Evolutionary conservation across 2,113 vertebrate genomes (phyloP).

Genomic region (Misgurnus anguillicaudatus): DNA sequence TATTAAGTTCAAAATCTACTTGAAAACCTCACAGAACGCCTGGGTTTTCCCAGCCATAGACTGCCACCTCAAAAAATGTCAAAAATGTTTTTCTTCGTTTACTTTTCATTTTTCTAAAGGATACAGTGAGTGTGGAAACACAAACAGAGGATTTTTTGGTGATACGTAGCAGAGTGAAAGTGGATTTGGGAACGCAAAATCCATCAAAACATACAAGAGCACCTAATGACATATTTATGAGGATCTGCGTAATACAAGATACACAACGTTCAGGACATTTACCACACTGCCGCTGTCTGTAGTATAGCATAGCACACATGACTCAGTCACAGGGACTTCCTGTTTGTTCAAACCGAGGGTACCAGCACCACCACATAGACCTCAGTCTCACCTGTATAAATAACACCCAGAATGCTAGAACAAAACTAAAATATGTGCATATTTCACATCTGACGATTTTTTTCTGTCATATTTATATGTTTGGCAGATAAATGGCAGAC

Average conservation of each 20-base stretch:
- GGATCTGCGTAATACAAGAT: constrained; percentile 50
- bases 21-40: constrained; percentile 57
- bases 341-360: constrained; percentile 15
- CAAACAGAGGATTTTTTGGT: constrained; percentile 50
- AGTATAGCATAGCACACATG: not conserved
- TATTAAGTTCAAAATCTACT: constrained; percentile 67
- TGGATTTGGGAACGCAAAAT: constrained; percentile 40
- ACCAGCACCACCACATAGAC: constrained; percentile 1
- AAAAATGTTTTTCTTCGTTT: constrained; percentile 61
- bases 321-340: not conserved
- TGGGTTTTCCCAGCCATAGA: constrained; percentile 66
- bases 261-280: constrained; percentile 47
- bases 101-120: constrained; percentile 53
- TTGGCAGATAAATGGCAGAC: no score
- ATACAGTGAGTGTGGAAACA: constrained; percentile 64
- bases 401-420: not conserved
- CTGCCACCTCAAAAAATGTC: constrained; percentile 67
- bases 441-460: no score
- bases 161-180: constrained; percentile 16
- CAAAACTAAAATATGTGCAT: no score
- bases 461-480: no score
- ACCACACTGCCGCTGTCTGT: constrained; percentile 12
- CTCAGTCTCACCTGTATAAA: constrained; percentile 17
- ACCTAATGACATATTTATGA: constrained; percentile 53
- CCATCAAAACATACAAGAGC: constrained; percentile 50